Conservation (phyloP, 2,888 invertebrate species). For the Cetonia aurata region DNA sequence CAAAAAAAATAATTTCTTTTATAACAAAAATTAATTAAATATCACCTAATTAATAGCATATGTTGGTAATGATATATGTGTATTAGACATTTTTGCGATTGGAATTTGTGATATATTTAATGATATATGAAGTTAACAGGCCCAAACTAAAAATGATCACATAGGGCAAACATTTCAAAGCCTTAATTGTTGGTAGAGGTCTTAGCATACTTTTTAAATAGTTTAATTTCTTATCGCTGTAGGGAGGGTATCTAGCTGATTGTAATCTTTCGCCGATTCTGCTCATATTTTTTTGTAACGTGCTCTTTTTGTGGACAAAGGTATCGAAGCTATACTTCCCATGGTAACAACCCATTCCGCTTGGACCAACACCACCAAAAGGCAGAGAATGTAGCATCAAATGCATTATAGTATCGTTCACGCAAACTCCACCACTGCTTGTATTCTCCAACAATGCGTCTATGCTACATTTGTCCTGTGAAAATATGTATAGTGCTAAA, state of each 20-base stretch:
- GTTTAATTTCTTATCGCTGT: slow-evolving; percentile 78
- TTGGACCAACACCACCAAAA: slow-evolving; percentile 95
- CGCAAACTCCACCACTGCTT: slow-evolving; percentile 81
- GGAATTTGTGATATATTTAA: slow-evolving; percentile 27
- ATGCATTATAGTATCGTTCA: slow-evolving; percentile 92
- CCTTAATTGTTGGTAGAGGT: slow-evolving; percentile 22
- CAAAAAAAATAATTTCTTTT: no score
- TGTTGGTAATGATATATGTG: no score
- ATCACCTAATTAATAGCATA: no score
- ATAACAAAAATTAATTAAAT: no score
- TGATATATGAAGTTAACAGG: slow-evolving; percentile 30
- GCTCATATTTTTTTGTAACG: slow-evolving; percentile 78
- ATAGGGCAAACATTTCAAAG: slow-evolving; percentile 38
- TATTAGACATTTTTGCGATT: neutral
- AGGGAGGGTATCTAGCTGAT: slow-evolving; percentile 85
- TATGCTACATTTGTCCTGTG: slow-evolving; percentile 67
- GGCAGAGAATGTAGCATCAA: slow-evolving; percentile 88
- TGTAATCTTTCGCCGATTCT: slow-evolving; percentile 76
- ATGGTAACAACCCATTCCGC: slow-evolving; percentile 95
- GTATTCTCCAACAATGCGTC: slow-evolving; percentile 78
- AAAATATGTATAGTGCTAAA: slow-evolving; percentile 89
- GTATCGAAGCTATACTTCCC: slow-evolving; percentile 92
- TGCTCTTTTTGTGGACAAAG: slow-evolving; percentile 92
- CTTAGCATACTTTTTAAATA: slow-evolving; percentile 21
- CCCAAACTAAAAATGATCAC: slow-evolving; percentile 40